These are phyloP conservation scores for Temnothorax curvispinosus DNA, from an alignment of 1,140 invertebrate genomes.

Conservation along the genomic window DNA sequence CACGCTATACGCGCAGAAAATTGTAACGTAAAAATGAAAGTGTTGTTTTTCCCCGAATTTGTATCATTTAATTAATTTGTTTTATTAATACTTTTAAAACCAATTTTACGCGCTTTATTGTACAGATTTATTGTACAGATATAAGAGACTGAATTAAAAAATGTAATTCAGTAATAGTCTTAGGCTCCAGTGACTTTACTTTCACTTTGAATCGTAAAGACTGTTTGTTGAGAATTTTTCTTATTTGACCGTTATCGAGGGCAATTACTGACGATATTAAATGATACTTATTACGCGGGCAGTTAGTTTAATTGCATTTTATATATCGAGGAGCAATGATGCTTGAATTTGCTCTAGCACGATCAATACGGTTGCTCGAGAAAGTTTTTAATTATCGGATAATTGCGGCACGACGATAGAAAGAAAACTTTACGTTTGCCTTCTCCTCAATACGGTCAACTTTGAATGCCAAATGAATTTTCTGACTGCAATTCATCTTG, in stretches of 20 bases:
- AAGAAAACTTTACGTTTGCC: conserved; percentile 31
- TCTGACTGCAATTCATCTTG: not conserved
- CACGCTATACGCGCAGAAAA: not conserved
- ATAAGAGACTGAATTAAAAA: not conserved
- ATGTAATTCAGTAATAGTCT: not conserved
- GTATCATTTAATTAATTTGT: not conserved
- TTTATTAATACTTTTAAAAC: not conserved
- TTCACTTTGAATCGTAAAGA: not conserved
- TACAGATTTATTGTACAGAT: not conserved
- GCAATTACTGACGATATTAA: conserved; percentile 29
- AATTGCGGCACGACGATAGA: conserved; percentile 35
- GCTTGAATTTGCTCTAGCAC: conserved; percentile 24
- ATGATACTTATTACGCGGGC: conserved; percentile 33
- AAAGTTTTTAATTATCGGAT: conserved; percentile 68
- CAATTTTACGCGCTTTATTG: not conserved
- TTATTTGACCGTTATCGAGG: not conserved
- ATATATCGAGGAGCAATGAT: conserved; percentile 26
- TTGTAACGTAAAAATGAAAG: not conserved
- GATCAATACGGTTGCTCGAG: conserved; percentile 4
- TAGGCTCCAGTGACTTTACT: not conserved
- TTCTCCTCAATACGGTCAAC: conserved; percentile 10
- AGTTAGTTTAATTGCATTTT: conserved; percentile 34
- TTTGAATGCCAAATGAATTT: conserved; percentile 30
- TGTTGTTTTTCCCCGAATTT: not conserved
- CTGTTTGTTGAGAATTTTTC: conserved; percentile 1